Evolutionary conservation across 2,113 vertebrate genomes (phyloP).

Genomic region (Ranitomeya imitator): DNA sequence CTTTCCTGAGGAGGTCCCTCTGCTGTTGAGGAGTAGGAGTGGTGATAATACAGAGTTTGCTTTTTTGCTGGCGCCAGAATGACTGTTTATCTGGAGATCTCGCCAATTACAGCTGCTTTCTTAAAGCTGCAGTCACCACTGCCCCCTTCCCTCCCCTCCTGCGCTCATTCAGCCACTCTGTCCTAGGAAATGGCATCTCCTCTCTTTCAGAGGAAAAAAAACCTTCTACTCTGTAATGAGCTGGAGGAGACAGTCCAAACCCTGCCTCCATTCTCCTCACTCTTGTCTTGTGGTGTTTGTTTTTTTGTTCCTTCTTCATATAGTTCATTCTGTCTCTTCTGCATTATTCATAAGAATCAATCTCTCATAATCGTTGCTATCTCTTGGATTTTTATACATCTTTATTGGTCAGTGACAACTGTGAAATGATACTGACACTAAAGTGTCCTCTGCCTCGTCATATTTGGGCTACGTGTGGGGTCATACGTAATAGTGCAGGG

Average conservation of each 20-base stretch:
- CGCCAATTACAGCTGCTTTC: conserved; percentile 90
- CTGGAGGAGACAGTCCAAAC: neutral
- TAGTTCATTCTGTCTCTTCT: neutral
- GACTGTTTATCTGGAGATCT: conserved; percentile 90
- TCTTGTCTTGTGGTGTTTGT: no score
- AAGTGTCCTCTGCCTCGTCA: no score
- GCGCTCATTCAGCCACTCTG: conserved; percentile 29
- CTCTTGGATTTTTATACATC: neutral
- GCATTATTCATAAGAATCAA: neutral
- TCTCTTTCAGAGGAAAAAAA: conserved; percentile 20
- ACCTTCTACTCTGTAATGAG: conserved; percentile 24
- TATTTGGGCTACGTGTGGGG: no score
- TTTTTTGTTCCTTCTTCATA: neutral
- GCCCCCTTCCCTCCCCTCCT: neutral
- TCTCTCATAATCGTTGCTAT: neutral
- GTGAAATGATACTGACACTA: neutral
- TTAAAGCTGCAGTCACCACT: conserved; percentile 84
- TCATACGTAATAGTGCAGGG: no score
- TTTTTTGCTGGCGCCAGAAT: conserved; percentile 94
- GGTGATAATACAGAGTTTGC: conserved; percentile 97
- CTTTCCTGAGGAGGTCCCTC: conserved; percentile 80
- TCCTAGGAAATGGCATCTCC: conserved; percentile 51
- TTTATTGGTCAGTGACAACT: neutral
- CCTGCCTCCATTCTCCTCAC: neutral
- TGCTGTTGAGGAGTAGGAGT: conserved; percentile 90